These are phyloP conservation scores for Tribolium castaneum DNA, from an alignment of 1,140 invertebrate genomes.

Conservation along the genomic window DNA sequence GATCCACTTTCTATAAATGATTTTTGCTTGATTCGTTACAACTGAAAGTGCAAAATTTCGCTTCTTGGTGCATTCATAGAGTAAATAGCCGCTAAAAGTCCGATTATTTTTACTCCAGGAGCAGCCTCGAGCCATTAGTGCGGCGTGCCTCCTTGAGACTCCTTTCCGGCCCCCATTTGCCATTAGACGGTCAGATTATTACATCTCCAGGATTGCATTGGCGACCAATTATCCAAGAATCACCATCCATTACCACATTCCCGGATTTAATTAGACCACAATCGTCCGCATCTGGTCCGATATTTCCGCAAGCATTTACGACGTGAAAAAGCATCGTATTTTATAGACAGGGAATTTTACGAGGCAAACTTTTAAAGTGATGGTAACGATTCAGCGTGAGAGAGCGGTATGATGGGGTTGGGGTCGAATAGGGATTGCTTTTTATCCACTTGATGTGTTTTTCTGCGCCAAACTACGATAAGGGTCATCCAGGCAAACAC, in stretches of 20 bases:
- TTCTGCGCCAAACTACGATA: constrained; percentile 57
- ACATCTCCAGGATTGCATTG: no score
- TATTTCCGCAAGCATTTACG: constrained; percentile 12
- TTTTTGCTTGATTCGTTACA: no score
- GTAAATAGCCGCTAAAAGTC: no score
- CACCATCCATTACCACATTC: not conserved
- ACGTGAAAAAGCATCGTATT: constrained; percentile 23
- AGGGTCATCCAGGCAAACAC: constrained; percentile 55
- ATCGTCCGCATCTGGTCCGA: not conserved
- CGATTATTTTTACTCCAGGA: no score
- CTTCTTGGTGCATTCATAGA: no score
- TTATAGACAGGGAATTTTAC: constrained; percentile 26
- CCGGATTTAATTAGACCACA: constrained; percentile 29
- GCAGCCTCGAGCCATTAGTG: no score
- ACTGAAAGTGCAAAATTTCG: no score
- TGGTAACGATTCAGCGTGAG: constrained; percentile 37
- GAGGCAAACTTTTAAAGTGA: constrained; percentile 37
- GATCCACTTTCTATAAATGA: no score
- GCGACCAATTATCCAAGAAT: not conserved
- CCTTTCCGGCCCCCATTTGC: no score
- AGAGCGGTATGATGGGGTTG: constrained; percentile 36
- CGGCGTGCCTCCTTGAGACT: no score
- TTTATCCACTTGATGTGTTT: constrained; percentile 60
- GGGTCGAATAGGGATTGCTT: constrained; percentile 52
- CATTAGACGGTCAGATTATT: no score